Evolutionary conservation across 2,888 invertebrate species (phyloP).

Genomic region (Diabrotica balteata): DNA sequence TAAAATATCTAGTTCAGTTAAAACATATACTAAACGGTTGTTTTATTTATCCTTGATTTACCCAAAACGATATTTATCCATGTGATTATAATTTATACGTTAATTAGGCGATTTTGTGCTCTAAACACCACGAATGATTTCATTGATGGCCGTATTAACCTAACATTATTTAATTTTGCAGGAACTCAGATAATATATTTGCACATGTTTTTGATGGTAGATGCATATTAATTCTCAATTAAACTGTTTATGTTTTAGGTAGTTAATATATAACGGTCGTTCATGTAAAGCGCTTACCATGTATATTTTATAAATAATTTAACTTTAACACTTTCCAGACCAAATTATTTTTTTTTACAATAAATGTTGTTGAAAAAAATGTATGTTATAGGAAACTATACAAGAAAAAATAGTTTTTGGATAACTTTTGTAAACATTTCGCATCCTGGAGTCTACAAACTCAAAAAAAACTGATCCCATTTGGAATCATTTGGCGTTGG

Average conservation of each 20-base stretch:
- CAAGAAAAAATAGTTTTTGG: too few species aligned
- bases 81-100: background rate
- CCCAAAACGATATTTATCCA: background rate
- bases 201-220: background rate
- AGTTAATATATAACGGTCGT: background rate
- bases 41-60: background rate
- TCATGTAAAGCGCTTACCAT: background rate
- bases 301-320: background rate
- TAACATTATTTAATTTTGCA: background rate
- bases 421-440: too few species aligned
- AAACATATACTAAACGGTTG: too few species aligned
- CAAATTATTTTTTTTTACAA: too few species aligned
- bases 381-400: too few species aligned
- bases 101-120: conserved; percentile 6
- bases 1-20: too few species aligned
- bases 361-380: too few species aligned
- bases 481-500: too few species aligned
- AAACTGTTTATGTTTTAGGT: conserved; percentile 1
- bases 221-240: conserved; percentile 3
- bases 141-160: conserved; percentile 1
- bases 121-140: conserved; percentile 1
- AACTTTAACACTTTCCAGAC: background rate
- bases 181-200: background rate
- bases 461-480: too few species aligned
- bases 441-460: too few species aligned